Base-by-base conservation (phyloP, 2,113 vertebrate genomes). In the Tenrec ecaudatus region DNA sequence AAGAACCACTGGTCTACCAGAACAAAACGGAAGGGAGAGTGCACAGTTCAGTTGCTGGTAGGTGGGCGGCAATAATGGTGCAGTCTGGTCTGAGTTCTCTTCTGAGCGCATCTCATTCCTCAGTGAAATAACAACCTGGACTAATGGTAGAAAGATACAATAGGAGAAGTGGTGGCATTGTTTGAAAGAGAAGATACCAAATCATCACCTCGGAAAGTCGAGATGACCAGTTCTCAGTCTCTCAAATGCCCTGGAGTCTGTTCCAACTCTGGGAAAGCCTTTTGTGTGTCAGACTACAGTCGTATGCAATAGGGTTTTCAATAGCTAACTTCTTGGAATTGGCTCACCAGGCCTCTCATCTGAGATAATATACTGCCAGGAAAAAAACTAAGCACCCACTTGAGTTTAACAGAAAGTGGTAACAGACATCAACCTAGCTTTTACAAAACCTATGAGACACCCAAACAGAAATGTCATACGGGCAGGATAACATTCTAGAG, bases 91-190 rank as follows among this genome's bases (percentile, higher is more conserved):
- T 38, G 92, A 29, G 7, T 33, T 85, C 64, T 87, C 40, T 92
- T 40, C 71, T 88, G 68, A 88, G n/a, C 81, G 31, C 12, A 3
- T 90, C 60, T 58, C 20, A 77, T 29, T 73, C 86, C 33, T 94
- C 68, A 90, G 20, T 87, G 40, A 84, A 90, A 73, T 77, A 47
- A 25, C 23, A 73, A 71, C 79, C 60, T 62, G 8, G 29, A 62
- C 7, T 73, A 82, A 14, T 53, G 62, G 10, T 7, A 85, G n/a
- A 92, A 27, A 89, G 19, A 89, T 1, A 2, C 9, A 23, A 77
- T 27, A 86, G 19, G n/a, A 69, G 38, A 79, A 27, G 29, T 83
- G 33, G 57, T 53, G 9, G 29, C 85, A 31, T 86, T 25, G 88
- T 76, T 75, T n/a, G 29, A 29, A 15, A 33, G 20, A 82, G 60